Percentiles rank a stretch among this genome's conserved stretches.
These are phyloP conservation scores for Hippocampus abdominalis DNA, from an alignment of 2,113 vertebrate genomes.

Conservation along the genomic window DNA sequence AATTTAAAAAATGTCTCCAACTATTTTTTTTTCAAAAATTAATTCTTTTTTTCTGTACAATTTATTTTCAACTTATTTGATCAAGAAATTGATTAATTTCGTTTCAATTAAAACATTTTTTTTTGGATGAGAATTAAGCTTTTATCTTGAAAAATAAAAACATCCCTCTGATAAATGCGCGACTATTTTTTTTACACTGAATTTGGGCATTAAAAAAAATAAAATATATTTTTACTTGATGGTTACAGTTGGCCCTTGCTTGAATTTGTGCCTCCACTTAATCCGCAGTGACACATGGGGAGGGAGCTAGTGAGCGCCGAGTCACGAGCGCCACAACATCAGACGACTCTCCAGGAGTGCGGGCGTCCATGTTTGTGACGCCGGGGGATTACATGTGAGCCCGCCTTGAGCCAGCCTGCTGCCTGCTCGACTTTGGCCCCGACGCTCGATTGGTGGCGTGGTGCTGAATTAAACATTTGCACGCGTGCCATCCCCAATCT, in stretches of 20 bases:
- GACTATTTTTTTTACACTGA: too few species aligned
- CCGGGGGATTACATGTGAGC: slow-evolving; percentile 36
- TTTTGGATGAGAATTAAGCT: too few species aligned
- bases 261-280: not conserved
- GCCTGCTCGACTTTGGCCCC: slow-evolving; percentile 31
- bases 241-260: not conserved
- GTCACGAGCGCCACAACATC: slow-evolving; percentile 5
- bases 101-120: too few species aligned
- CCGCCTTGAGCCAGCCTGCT: slow-evolving; percentile 26
- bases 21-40: too few species aligned
- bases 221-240: too few species aligned
- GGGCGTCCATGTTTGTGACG: slow-evolving; percentile 30
- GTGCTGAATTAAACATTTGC: slow-evolving; percentile 61
- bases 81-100: too few species aligned
- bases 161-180: too few species aligned
- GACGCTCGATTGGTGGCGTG: slow-evolving; percentile 43
- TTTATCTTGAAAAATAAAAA: too few species aligned
- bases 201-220: too few species aligned
- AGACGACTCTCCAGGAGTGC: slow-evolving; percentile 12
- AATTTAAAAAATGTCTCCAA: too few species aligned
- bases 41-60: too few species aligned
- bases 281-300: not conserved
- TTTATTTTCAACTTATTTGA: too few species aligned
- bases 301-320: not conserved
- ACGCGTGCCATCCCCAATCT: slow-evolving; percentile 54